Evolutionary conservation across 2,113 vertebrate species (phyloP).

Genomic region (Erinaceus europaeus): DNA sequence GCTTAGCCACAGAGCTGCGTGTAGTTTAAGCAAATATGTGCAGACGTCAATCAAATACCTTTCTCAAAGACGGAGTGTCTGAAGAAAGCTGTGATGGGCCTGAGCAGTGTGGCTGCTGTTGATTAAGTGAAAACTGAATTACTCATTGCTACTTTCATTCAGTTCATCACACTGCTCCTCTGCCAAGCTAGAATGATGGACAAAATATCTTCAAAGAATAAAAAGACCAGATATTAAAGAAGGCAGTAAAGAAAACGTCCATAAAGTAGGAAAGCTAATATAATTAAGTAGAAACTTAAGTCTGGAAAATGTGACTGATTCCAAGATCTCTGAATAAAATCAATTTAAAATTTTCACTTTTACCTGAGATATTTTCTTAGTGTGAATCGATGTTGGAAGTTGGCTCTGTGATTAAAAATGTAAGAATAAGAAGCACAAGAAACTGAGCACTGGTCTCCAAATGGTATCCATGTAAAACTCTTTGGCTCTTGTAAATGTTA

Average conservation of each 20-base stretch:
- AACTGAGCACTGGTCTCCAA: not conserved
- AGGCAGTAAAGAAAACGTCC: not conserved
- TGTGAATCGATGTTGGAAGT: not conserved
- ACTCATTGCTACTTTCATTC: not conserved
- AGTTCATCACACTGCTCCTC: not conserved
- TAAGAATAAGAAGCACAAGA: not conserved
- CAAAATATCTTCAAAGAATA: not conserved
- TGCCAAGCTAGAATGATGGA: not conserved
- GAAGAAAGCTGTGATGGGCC: not conserved
- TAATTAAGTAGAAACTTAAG: not conserved
- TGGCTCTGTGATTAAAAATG: not conserved
- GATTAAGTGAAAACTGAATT: not conserved
- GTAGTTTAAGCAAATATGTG: constrained; percentile 43
- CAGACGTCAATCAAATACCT: constrained; percentile 18
- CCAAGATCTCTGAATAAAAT: not conserved
- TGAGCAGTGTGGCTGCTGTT: not conserved
- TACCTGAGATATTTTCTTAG: not conserved
- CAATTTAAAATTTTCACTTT: constrained; percentile 19
- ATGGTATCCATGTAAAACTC: not conserved
- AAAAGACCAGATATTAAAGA: not conserved
- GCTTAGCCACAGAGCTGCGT: not conserved
- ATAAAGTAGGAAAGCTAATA: not conserved
- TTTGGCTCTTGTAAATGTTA: not conserved
- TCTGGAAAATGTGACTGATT: not conserved
- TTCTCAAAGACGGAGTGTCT: constrained; percentile 6